Evolutionary conservation across 2,113 vertebrate species (phyloP).

Genomic region (Indri indri): DNA sequence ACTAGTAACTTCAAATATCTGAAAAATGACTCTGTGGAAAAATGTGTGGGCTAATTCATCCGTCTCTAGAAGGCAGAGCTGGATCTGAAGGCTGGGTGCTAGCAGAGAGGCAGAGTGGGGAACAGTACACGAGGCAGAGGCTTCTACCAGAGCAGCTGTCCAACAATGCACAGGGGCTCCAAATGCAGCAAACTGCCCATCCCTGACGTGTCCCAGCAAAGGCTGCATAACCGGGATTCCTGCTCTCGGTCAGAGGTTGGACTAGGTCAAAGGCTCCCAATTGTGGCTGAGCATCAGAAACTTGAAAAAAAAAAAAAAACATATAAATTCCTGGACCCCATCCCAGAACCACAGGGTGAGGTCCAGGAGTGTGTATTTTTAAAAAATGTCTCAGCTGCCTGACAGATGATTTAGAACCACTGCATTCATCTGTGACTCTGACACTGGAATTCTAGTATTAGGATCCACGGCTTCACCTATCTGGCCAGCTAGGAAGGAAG

Average conservation of each 20-base stretch:
- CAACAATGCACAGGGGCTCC: not conserved
- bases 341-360: not conserved
- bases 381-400: not conserved
- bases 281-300: not conserved
- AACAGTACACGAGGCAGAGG: fast-evolving
- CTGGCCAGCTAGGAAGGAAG: not conserved
- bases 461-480: not conserved
- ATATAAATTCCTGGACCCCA: not conserved
- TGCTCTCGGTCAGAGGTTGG: not conserved
- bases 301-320: too few species aligned
- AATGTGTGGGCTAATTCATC: too few species aligned
- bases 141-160: not conserved
- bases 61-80: not conserved
- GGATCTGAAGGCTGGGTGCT: not conserved
- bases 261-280: not conserved
- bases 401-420: not conserved
- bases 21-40: not conserved
- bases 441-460: not conserved
- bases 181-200: not conserved
- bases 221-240: not conserved
- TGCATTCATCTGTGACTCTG: not conserved
- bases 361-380: not conserved
- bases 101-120: not conserved
- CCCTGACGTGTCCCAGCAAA: not conserved
- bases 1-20: not conserved